Evolutionary conservation across 2,797 vertebrate genomes (phyloP).

Genomic region (Brachyrhaphis roseni): DNA sequence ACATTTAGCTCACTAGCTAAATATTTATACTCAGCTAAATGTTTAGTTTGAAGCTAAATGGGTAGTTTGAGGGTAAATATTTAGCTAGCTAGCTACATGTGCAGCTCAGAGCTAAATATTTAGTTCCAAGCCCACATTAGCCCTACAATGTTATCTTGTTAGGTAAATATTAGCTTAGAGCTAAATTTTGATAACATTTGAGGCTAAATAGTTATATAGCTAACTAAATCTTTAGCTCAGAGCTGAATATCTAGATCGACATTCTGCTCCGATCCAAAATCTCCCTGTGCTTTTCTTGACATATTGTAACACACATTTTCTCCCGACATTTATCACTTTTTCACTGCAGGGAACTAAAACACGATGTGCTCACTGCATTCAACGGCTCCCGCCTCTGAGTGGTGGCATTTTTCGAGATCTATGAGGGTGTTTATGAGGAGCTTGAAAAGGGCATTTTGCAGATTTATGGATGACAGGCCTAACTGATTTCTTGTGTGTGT

Average conservation of each 20-base stretch:
- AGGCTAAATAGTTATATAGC: neutral
- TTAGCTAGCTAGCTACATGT: neutral
- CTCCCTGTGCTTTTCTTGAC: slow-evolving; percentile 4
- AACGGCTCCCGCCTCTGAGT: slow-evolving; percentile 50
- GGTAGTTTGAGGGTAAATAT: neutral
- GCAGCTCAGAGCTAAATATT: too few relatives aligned
- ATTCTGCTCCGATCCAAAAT: slow-evolving; percentile 12
- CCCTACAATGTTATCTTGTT: too few relatives aligned
- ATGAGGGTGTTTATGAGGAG: slow-evolving; percentile 72
- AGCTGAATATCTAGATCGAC: neutral
- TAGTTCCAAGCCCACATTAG: too few relatives aligned
- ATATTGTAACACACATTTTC: slow-evolving; percentile 37
- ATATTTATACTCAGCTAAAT: neutral
- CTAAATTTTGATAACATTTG: too few relatives aligned
- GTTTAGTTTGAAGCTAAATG: neutral
- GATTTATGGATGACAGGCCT: slow-evolving; percentile 71
- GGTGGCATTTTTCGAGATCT: slow-evolving; percentile 72
- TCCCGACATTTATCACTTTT: slow-evolving; percentile 55
- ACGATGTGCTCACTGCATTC: slow-evolving; percentile 44
- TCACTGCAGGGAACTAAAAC: slow-evolving; percentile 42
- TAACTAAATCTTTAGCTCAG: neutral
- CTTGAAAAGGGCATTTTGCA: slow-evolving; percentile 75
- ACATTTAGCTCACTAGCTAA: neutral
- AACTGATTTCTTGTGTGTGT: slow-evolving; percentile 67
- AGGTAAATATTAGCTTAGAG: too few relatives aligned